A percentile compares a stretch with the other conserved stretches of the same genome.
These are phyloP conservation scores for Alligator sinensis DNA, from an alignment of 2,113 vertebrate species.

Conservation along the genomic window DNA sequence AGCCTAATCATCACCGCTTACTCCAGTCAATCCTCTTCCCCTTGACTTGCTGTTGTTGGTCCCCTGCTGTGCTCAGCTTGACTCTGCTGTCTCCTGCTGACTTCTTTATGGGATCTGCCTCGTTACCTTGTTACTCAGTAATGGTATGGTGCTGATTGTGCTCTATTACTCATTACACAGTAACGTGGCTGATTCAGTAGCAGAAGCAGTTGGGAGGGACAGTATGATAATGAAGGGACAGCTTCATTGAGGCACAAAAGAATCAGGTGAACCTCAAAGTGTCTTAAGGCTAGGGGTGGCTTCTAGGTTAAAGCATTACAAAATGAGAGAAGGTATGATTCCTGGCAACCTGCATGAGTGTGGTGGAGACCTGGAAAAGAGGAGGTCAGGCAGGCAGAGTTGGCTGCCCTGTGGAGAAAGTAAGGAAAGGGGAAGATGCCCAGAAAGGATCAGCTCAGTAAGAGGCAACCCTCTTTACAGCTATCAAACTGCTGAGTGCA, in stretches of 20 bases:
- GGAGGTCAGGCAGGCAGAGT: neutral
- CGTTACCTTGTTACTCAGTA: accelerated
- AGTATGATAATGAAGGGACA: accelerated
- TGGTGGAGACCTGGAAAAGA: neutral
- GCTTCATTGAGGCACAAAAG: neutral
- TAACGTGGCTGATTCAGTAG: neutral
- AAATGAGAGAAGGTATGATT: neutral
- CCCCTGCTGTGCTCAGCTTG: neutral
- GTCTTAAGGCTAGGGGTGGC: neutral
- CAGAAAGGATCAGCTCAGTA: neutral
- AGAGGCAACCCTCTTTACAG: neutral
- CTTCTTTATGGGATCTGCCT: neutral
- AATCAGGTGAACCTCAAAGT: neutral
- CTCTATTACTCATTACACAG: neutral
- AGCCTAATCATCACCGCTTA: neutral
- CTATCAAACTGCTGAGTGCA: neutral
- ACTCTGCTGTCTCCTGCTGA: neutral
- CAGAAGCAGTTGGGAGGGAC: neutral
- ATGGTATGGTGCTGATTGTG: accelerated
- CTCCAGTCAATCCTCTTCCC: neutral
- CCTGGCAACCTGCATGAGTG: neutral
- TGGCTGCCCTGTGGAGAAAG: neutral
- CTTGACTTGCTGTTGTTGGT: neutral
- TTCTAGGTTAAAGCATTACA: neutral
- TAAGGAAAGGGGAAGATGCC: neutral